phyloP scores from a whole-genome alignment of 2,797 vertebrate genomes.

The Enteromius treurensis region DNA sequence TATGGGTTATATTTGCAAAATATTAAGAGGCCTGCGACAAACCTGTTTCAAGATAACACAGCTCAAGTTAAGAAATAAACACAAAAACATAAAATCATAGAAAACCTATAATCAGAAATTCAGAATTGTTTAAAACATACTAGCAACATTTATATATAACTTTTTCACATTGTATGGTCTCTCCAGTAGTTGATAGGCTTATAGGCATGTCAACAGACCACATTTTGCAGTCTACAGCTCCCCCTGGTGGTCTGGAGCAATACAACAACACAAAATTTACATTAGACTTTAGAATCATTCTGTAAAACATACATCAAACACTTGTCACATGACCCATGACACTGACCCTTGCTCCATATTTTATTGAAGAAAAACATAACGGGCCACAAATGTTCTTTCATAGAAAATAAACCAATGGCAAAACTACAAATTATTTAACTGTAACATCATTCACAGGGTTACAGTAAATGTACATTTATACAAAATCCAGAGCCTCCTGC shows the following conservation, averaged over 20 bases:
- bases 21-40: background rate
- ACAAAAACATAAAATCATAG: background rate
- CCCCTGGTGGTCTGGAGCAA: slow-evolving; percentile 18
- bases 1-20: background rate
- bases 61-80: background rate
- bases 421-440: slow-evolving; percentile 73
- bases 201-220: background rate
- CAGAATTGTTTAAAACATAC: background rate
- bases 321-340: slow-evolving; percentile 15
- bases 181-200: background rate
- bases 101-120: background rate
- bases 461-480: slow-evolving; percentile 75
- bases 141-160: background rate
- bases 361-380: slow-evolving; percentile 65
- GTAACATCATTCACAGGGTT: slow-evolving; percentile 71
- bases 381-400: slow-evolving; percentile 59
- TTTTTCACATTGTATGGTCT: background rate
- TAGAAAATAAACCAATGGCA: slow-evolving; percentile 75
- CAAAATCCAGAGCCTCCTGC: slow-evolving; percentile 62
- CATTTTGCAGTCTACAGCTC: background rate
- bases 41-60: background rate
- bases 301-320: background rate
- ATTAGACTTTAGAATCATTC: background rate
- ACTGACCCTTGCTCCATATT: slow-evolving; percentile 54
- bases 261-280: background rate